Evolutionary conservation across 2,797 vertebrate species (phyloP), one percentile per base, ranked within the genome.

Genomic region (Rousettus madagascariensis): DNA sequence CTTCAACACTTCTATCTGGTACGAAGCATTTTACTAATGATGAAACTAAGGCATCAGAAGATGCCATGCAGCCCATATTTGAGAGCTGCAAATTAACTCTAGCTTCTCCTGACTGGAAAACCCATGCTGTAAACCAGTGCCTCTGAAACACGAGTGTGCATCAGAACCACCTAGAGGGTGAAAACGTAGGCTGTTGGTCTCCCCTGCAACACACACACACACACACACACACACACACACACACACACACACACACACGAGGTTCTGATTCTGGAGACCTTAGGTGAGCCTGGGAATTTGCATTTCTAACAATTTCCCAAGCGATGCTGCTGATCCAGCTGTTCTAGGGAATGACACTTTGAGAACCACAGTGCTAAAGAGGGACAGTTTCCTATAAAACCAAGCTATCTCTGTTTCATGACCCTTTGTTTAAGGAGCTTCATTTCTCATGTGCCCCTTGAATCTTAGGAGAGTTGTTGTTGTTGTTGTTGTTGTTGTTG

Each of bases 51-150:
- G 49, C 51, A 51, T 91, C n/a, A 63, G 82, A 92, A 94, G 72
- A 83, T 86, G 63, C 68, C 68, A 51, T 13, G 74, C 20, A 57
- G 19, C 66, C 55, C 82, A 8, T 86, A 22, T 55, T 36, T 22
- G 65, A 79, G 78, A 88, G 36, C 77, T 83, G 26, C 51, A 30
- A 74, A 82, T 91, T 82, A 61, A 83, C 51, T 61, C 78, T 33
- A 63, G 16, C 63, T 91, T 41, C 13, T 86, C 59, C 88, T 79
- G 53, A 87, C 13, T 72, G 57, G 91, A 79, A 95, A 91, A 72
- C 5, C 51, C 30, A 20, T 19, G 30, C 51, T 79, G 7, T n/a
- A 79, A 46, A 86, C 13, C 90, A 33, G 28, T 59, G 77, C 10
- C 41, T 94, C 57, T 49, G 68, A 90, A 91, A 86, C 46, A 22